Percentiles rank a stretch among this genome's conserved stretches.
Evolutionary conservation across 2,797 vertebrate species (phyloP).

Genomic region (Poeciliopsis turneri): DNA sequence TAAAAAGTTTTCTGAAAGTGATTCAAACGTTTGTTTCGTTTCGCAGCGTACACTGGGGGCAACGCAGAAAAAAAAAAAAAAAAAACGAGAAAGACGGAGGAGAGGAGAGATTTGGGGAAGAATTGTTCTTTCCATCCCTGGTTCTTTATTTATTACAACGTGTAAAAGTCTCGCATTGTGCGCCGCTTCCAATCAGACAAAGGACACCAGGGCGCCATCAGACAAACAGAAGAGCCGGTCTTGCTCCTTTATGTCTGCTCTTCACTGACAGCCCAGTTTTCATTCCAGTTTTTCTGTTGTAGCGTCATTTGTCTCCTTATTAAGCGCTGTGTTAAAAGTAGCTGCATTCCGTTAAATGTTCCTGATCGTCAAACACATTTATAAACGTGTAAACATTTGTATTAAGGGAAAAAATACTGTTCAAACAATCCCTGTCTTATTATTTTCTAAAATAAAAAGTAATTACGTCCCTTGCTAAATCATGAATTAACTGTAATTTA

Average conservation of each 20-base stretch:
- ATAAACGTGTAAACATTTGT: not conserved
- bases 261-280: not conserved
- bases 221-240: conserved; percentile 18
- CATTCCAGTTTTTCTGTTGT: not conserved
- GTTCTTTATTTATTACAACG: not conserved
- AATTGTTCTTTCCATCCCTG: conserved; percentile 6
- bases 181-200: conserved; percentile 26
- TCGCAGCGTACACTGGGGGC: conserved; percentile 25
- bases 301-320: not conserved
- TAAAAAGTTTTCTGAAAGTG: conserved; percentile 45
- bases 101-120: conserved; percentile 9
- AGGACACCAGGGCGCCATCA: conserved; percentile 7
- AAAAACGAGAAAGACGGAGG: not conserved
- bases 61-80: not conserved
- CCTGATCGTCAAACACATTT: not conserved
- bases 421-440: not conserved
- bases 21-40: conserved; percentile 59
- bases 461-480: not conserved
- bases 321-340: not conserved
- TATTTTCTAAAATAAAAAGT: not conserved
- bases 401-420: not conserved
- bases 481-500: not conserved
- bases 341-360: not conserved
- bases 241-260: not conserved
- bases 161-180: conserved; percentile 19